Percentiles rank a stretch among this genome's conserved stretches.
phyloP scores from a whole-genome alignment of 2,113 vertebrate species.

The Sclerurus mexicanus region DNA sequence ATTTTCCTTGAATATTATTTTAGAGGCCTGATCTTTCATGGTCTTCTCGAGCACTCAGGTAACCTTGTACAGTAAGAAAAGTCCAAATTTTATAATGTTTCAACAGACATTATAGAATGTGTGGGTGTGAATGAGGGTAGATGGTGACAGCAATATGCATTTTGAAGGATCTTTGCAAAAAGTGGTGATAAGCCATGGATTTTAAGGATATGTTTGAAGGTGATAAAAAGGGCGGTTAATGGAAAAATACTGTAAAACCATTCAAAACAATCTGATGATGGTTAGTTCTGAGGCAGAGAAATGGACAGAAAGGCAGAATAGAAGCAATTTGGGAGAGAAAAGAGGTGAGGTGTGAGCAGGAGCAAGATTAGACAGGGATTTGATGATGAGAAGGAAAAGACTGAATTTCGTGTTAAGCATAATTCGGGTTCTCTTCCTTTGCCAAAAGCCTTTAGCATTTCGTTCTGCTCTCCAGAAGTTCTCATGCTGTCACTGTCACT shows the following conservation, averaged over 20 bases:
- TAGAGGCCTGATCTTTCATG: not conserved
- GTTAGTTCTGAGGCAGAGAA: not conserved
- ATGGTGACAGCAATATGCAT: not conserved
- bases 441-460: not conserved
- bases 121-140: not conserved
- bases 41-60: not conserved
- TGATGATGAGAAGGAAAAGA: not conserved
- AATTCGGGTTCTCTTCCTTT: not conserved
- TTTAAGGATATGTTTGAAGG: not conserved
- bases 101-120: not conserved
- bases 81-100: not conserved
- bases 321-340: not conserved
- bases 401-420: not conserved
- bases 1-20: not conserved
- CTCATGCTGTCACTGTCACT: not conserved
- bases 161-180: not conserved
- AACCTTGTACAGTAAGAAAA: not conserved
- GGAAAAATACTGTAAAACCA: not conserved
- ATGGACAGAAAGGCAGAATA: not conserved
- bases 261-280: not conserved
- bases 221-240: not conserved
- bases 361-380: not conserved
- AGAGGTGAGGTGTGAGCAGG: not conserved
- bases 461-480: not conserved
- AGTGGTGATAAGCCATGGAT: not conserved